Base-by-base conservation (phyloP, 2,113 vertebrate species). In the Gobius niger region DNA sequence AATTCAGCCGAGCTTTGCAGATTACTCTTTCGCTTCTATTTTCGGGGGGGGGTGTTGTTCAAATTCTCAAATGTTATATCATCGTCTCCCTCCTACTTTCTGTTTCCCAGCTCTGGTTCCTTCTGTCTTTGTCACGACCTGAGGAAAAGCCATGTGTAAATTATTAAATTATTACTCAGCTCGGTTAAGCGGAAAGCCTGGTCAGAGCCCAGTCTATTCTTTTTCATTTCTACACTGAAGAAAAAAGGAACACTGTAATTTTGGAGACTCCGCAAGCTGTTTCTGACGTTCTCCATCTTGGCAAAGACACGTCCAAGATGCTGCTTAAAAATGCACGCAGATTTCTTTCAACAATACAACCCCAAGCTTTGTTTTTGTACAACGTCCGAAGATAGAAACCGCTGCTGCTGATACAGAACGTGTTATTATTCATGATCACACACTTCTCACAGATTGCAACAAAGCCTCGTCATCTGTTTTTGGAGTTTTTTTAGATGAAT, bases 41-140 rank as follows among this genome's bases (percentile, higher is more conserved):
- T 83, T 40, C 56, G 63, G 46, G 65, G 46, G 65, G 34, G 50
- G 74, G 59, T 65, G 65, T 47, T 82, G 61, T 77, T 73, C 16
- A 72, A 81, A 73, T 76, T 88, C 68, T 73, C 65, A 80, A 70
- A 79, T 61, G 63, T 82, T 81, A 75, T 73, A 82, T 82, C 68
- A 75, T 59, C 56, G 19, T 63, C n/a, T 64, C 77, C 56, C 62
- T 70, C 52, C 16, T 46, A 56, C 51, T 13, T 61, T 72, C 42
- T 54, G 44, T 18, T 47, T 47, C 61, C 54, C 40, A 6, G 59
- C 63, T 13, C 34, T 0, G 5, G 42, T 71, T 63, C 57, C 69
- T 44, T 68, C 51, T 41, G 2, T 65, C 69, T 68, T 52, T 73
- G 49, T 72, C 75, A 63, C 5, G 12, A 75, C 62, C 44, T 46